A percentile compares a stretch with the other conserved stretches of the same genome.
These are phyloP conservation scores for Aphelenchoides fujianensis DNA, from an alignment of 1,140 invertebrate genomes.

Conservation along the genomic window DNA sequence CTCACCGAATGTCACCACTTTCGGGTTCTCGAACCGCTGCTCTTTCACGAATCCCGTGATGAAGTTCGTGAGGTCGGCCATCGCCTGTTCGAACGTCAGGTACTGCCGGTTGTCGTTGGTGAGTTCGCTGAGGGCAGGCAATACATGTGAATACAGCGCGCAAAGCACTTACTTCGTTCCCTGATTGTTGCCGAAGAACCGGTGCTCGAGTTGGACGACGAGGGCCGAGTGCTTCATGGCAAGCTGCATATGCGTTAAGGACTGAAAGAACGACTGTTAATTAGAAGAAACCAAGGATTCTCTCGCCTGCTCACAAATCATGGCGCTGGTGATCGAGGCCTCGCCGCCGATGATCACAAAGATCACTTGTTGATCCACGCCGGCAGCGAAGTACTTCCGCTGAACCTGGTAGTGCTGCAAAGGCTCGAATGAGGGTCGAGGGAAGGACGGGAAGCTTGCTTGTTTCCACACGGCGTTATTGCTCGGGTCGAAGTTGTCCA, in stretches of 20 bases:
- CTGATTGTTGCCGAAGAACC: not conserved
- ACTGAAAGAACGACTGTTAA: not conserved
- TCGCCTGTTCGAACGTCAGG: not conserved
- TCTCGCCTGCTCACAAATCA: too few relatives aligned
- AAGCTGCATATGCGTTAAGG: not conserved
- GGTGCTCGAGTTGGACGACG: conserved; percentile 16
- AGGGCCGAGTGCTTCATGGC: not conserved
- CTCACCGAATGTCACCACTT: not conserved
- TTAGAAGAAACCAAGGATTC: too few relatives aligned
- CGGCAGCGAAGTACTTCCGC: not conserved
- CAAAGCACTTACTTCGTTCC: not conserved
- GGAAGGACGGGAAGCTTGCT: not conserved
- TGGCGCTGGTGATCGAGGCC: not conserved
- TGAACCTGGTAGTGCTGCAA: conserved; percentile 38
- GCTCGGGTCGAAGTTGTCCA: not conserved
- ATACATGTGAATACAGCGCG: not conserved
- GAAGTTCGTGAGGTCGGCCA: not conserved
- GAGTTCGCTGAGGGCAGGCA: not conserved
- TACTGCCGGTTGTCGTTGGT: not conserved
- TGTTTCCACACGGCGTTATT: not conserved
- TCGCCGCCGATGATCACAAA: not conserved
- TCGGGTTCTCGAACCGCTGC: not conserved
- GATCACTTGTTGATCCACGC: not conserved
- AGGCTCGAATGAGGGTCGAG: not conserved
- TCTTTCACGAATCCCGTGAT: not conserved